phyloP scores from a whole-genome alignment of 1,140 invertebrate genomes.

The Eciton burchellii region DNA sequence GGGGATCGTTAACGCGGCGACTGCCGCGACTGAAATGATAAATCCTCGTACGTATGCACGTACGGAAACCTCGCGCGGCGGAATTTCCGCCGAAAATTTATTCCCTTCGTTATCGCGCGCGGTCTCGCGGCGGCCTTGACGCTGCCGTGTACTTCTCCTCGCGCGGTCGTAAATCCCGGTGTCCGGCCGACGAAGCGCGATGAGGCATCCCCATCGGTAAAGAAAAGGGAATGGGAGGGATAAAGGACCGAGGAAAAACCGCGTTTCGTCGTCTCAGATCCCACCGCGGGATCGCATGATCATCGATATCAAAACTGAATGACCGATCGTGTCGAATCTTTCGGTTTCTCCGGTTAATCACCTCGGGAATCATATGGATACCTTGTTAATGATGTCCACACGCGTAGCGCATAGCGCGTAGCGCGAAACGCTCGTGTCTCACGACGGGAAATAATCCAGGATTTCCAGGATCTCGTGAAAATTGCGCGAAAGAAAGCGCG shows the following conservation, averaged over 20 bases:
- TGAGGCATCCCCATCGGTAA: background rate
- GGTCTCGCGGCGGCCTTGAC: slow-evolving; percentile 64
- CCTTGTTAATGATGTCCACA: no score
- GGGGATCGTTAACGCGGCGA: slow-evolving; percentile 59
- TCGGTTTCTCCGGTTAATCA: no score
- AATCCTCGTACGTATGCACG: slow-evolving; percentile 59
- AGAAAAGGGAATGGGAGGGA: background rate
- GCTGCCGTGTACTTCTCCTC: slow-evolving; percentile 35
- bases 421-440: no score
- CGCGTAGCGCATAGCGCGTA: no score
- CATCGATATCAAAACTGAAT: background rate
- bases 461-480: background rate
- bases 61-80: slow-evolving; percentile 60
- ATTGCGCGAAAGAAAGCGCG: background rate
- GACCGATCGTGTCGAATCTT: background rate
- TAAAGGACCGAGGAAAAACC: background rate
- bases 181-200: slow-evolving; percentile 4
- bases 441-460: no score
- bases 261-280: background rate
- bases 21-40: slow-evolving; percentile 55
- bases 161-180: slow-evolving; percentile 9
- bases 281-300: background rate
- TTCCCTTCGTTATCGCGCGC: slow-evolving; percentile 69
- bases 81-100: slow-evolving; percentile 69
- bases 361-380: no score